Evolutionary conservation across 2,113 vertebrate genomes (phyloP), one percentile per base, ranked within the genome.

Genomic region (Amazona guildingii): DNA sequence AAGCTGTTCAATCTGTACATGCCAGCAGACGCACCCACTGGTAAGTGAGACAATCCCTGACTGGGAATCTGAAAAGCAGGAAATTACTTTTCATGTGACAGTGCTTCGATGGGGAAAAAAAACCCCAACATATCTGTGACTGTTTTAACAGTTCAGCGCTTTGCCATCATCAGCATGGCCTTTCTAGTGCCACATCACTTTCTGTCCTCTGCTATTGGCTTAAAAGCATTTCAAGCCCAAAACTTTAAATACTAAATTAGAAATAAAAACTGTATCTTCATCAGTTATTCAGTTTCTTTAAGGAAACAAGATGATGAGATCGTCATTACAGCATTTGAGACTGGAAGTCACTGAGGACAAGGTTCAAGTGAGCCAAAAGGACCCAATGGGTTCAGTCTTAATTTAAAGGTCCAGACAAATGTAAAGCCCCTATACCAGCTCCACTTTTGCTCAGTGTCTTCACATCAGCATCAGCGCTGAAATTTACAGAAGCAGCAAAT

Each of bases 121-220:
- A 19, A 7, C 4, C 1, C 1, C 1, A 31, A 64, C 1, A 0
- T 27, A 62, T 15, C 7, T 31, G 20, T 43, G 49, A 55, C 35
- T 68, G 16, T 74, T 75, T 23, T 17, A 82, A 63, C 6, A 62
- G 5, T 43, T 81, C 59, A 91, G 33, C 23, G 61, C 23, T 61
- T 87, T 14, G 6, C 20, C 12, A 33, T 17, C 78, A 46, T 33
- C 61, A 78, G 46, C 23, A 39, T 8, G 6, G 19, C 14, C 76
- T 80, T 61, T 35, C 43, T 33, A 49, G 31, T 64, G 29, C 25
- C 11, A 17, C 51, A 15, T 5, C 23, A 51, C 28, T n/a, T 44
- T 14, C 44, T 87, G 37, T 69, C 18, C 55, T 82, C 46, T 55
- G 8, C 44, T 39, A 15, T 20, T 54, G 11, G 11, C 25, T 90